These are phyloP conservation scores for Lycopodina hypogea DNA, from an alignment of 37 sponge, comb jelly and placozoan species.

Conservation along the genomic window DNA sequence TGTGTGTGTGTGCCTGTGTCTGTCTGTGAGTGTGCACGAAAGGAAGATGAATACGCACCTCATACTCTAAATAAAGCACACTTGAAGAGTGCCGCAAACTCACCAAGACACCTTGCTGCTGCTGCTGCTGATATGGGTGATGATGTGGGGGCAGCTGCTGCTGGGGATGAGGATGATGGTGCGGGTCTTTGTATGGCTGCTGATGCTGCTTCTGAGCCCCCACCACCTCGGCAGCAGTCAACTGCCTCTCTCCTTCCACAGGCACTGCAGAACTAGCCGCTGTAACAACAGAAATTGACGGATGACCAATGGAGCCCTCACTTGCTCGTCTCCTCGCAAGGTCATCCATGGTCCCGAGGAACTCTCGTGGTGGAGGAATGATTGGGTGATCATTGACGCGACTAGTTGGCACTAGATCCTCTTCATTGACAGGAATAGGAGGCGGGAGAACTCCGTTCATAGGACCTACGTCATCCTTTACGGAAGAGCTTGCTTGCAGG, in stretches of 20 bases:
- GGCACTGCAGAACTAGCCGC: too few species aligned
- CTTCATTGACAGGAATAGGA: conserved; percentile 13
- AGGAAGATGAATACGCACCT: too few species aligned
- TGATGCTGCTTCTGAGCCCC: background rate
- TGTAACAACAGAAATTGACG: background rate
- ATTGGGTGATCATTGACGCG: conserved; percentile 32
- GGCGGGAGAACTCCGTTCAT: conserved; percentile 36
- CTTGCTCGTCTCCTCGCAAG: background rate
- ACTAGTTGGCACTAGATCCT: conserved; percentile 12
- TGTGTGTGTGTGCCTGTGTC: too few species aligned
- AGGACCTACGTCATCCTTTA: background rate
- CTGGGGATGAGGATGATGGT: too few species aligned
- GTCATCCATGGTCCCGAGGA: conserved; percentile 14
- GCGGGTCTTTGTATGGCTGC: too few species aligned
- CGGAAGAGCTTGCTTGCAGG: background rate
- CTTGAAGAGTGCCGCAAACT: too few species aligned
- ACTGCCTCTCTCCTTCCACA: too few species aligned
- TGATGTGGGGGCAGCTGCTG: too few species aligned
- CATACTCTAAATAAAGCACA: too few species aligned
- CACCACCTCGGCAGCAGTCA: background rate
- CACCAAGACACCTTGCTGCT: too few species aligned
- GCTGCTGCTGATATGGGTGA: too few species aligned
- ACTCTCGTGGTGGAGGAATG: conserved; percentile 62
- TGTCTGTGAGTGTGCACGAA: too few species aligned
- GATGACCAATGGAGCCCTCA: background rate